Percentiles rank a stretch among this genome's conserved stretches.
These are phyloP conservation scores for Dolichomitus sp. DNA, from an alignment of 2,888 invertebrate species.

Conservation along the genomic window DNA sequence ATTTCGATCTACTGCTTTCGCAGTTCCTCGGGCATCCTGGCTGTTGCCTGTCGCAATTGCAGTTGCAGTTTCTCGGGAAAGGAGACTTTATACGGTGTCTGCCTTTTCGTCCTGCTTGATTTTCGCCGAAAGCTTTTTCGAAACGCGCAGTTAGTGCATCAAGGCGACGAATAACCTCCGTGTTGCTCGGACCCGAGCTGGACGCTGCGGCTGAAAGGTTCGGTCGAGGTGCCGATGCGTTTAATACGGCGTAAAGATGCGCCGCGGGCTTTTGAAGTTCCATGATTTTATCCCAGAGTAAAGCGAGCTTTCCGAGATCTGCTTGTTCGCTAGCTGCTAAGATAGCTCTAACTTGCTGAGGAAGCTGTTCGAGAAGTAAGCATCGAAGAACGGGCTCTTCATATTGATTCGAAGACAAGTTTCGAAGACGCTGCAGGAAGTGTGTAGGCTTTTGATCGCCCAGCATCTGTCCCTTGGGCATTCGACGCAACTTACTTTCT, in stretches of 20 bases:
- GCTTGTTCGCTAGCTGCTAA: not conserved
- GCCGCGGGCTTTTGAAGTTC: no score
- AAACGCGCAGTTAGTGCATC: not conserved
- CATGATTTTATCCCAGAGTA: not conserved
- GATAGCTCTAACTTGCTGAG: slow-evolving; percentile 10
- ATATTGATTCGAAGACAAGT: not conserved
- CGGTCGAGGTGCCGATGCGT: no score
- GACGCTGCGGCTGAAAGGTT: no score
- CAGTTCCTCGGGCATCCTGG: not conserved
- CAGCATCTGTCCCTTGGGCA: slow-evolving; percentile 24
- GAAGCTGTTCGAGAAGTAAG: slow-evolving; percentile 29
- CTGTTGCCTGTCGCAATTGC: not conserved
- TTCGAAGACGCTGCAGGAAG: slow-evolving; percentile 38
- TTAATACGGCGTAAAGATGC: no score
- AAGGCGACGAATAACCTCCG: not conserved
- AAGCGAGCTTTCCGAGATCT: not conserved
- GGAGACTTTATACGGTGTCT: not conserved
- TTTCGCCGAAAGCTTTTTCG: not conserved
- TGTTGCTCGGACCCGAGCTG: not conserved
- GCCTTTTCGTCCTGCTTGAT: no score
- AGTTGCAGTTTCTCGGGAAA: not conserved
- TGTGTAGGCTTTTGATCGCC: slow-evolving; percentile 48
- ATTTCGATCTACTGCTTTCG: no score
- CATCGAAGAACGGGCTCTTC: slow-evolving; percentile 16
- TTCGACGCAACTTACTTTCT: slow-evolving; percentile 43